A percentile compares a stretch with the other conserved stretches of the same genome.
These are phyloP conservation scores for Neocrepidodera transversa DNA, from an alignment of 2,888 invertebrate species.

Conservation along the genomic window DNA sequence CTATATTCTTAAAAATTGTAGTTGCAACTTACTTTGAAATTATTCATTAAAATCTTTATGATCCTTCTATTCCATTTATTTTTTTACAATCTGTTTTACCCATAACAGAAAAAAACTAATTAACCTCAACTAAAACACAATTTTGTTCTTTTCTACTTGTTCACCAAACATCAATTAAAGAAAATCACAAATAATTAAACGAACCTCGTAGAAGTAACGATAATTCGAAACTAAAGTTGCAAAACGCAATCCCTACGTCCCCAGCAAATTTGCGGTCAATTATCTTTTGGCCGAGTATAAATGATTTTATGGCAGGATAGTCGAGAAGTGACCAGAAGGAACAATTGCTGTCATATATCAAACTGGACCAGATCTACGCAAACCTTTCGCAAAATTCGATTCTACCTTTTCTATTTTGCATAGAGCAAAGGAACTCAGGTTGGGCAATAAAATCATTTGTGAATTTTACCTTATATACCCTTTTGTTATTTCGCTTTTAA, in stretches of 20 bases:
- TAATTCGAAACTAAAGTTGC: constrained; percentile 53
- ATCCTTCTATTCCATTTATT: too few relatives aligned
- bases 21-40: too few relatives aligned
- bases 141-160: neutral
- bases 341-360: constrained; percentile 58
- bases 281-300: constrained; percentile 60
- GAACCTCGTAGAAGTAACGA: constrained; percentile 39
- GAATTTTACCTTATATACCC: too few relatives aligned
- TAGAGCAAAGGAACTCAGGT: constrained; percentile 17
- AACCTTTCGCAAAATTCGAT: constrained; percentile 42
- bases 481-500: constrained; percentile 10
- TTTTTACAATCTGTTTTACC: too few relatives aligned
- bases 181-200: constrained; percentile 13
- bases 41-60: too few relatives aligned
- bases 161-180: constrained; percentile 10
- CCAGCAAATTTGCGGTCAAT: constrained; percentile 60
- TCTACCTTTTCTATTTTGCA: constrained; percentile 37
- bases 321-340: constrained; percentile 56
- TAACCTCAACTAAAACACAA: too few relatives aligned
- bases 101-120: too few relatives aligned
- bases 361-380: constrained; percentile 49
- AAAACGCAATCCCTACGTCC: constrained; percentile 57
- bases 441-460: constrained; percentile 47
- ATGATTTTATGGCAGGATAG: constrained; percentile 60
- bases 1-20: too few relatives aligned